These are phyloP conservation scores for Neoseiulus cucumeris DNA, from an alignment of 1,140 invertebrate species.

Conservation along the genomic window DNA sequence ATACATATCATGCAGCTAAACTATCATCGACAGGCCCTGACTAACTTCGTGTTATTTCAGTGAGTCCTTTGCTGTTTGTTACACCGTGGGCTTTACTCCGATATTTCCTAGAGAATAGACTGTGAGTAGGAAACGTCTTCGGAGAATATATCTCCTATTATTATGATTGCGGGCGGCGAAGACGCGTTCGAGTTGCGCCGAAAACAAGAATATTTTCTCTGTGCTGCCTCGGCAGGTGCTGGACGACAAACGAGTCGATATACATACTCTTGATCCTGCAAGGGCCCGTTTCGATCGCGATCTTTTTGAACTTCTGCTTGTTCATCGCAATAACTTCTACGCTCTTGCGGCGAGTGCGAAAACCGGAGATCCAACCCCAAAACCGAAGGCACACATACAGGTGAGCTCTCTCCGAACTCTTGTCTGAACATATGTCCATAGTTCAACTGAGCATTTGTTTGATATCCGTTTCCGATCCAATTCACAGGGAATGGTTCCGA, in stretches of 20 bases:
- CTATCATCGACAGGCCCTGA: no score
- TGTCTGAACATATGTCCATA: no score
- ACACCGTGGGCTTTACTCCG: neutral
- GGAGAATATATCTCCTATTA: no score
- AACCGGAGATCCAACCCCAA: neutral
- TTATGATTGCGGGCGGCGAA: no score
- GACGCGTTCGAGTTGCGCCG: neutral
- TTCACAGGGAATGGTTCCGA: constrained; percentile 6
- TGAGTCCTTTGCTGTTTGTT: neutral
- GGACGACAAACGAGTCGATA: constrained; percentile 38
- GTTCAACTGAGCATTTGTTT: no score
- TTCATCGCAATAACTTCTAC: neutral
- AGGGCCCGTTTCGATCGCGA: constrained; percentile 41
- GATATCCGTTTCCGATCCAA: no score
- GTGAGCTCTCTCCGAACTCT: neutral
- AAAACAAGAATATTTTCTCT: constrained; percentile 6
- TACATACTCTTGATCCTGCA: constrained; percentile 40
- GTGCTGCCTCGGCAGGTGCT: constrained; percentile 35
- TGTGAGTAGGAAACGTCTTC: neutral
- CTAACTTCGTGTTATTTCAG: no score
- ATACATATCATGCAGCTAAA: no score
- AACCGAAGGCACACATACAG: neutral
- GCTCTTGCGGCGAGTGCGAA: neutral
- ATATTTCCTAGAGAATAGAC: neutral
- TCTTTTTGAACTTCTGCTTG: constrained; percentile 27